Evolutionary conservation across 2,888 invertebrate genomes (phyloP).

Genomic region (Dexiosoma caninum): DNA sequence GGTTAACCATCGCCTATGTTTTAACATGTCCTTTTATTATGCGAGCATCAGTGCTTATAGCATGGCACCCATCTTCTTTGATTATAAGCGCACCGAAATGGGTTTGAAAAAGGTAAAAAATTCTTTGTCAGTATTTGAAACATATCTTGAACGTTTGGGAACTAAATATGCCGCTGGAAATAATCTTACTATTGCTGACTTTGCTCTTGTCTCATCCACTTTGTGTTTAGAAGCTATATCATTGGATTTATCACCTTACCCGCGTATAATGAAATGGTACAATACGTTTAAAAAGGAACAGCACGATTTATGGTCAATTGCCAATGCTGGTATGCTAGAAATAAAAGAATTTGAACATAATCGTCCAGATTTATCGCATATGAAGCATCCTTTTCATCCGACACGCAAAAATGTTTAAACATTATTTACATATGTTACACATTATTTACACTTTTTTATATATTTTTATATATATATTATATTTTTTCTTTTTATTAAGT

Average conservation of each 20-base stretch:
- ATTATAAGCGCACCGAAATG: conserved; percentile 83
- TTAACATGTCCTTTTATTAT: conserved; percentile 87
- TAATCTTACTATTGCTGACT: conserved; percentile 86
- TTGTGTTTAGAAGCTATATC: conserved; percentile 85
- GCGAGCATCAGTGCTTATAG: conserved; percentile 80
- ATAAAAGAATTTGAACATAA: conserved; percentile 83
- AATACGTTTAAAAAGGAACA: conserved; percentile 83
- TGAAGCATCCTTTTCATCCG: conserved; percentile 87
- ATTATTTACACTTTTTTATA: too few relatives aligned
- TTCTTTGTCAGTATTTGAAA: conserved; percentile 82
- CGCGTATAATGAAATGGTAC: conserved; percentile 83
- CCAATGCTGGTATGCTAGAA: conserved; percentile 83
- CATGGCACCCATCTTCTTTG: conserved; percentile 87
- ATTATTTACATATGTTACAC: too few relatives aligned
- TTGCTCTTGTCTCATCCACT: conserved; percentile 84
- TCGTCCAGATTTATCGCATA: conserved; percentile 84
- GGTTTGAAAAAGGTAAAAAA: conserved; percentile 84
- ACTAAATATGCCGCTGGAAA: conserved; percentile 84
- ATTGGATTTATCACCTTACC: conserved; percentile 82
- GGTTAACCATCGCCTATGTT: conserved; percentile 88
- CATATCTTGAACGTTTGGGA: conserved; percentile 81
- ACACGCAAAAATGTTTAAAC: conserved; percentile 78
- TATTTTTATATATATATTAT: neutral
- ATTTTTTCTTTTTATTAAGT: neutral
- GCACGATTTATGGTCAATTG: conserved; percentile 85